Evolutionary conservation across 2,797 vertebrate species (phyloP), one percentile per base, ranked within the genome.

Genomic region (Poecile montanus): DNA sequence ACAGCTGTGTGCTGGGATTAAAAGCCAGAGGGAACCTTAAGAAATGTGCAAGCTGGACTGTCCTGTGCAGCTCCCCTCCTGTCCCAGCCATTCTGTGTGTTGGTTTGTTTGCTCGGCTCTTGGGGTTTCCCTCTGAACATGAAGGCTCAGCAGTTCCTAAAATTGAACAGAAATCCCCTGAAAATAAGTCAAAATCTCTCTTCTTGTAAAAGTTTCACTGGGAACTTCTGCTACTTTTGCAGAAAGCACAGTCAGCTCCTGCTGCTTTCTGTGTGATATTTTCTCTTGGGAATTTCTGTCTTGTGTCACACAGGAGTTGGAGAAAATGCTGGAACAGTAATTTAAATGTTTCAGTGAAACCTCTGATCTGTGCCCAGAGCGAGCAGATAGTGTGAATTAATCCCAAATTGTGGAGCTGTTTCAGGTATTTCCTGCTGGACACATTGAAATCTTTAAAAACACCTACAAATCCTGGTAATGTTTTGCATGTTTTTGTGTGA

Each of bases 11-110:
- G 50, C 89, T 93, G 57, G n/a, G 91, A 88, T 92, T 91, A 93
- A 94, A 91, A 90, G 89, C 94, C 91, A 93, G 85, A 88, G 77
- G 78, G 76, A 96, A 90, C 80, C 87, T 93, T 78, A 34, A 91
- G 83, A 63, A 70, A 34, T 84, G 32, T 93, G 76, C 45, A 50
- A 34, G 45, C 58, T 87, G 87, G 79, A 4, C 54, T 76, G 22
- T 70, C 10, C 48, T 40, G 30, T 42, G 79, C 9, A 2, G 76
- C 58, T 73, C 60, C 72, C 30, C 13, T 75, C 57, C 89, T 1
- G 16, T 54, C 83, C n/a, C 32, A 44, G 56, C 16, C 26, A 2
- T 67, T 94, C 91, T 93, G 82, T 88, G 76, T 90, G 91, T 16
- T 89, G 89, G 34, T 93, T 95, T 94, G 81, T 88, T 92, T 91